These are phyloP conservation scores for Tanytarsus gracilentus DNA, from an alignment of 2,888 invertebrate species.

Conservation along the genomic window DNA sequence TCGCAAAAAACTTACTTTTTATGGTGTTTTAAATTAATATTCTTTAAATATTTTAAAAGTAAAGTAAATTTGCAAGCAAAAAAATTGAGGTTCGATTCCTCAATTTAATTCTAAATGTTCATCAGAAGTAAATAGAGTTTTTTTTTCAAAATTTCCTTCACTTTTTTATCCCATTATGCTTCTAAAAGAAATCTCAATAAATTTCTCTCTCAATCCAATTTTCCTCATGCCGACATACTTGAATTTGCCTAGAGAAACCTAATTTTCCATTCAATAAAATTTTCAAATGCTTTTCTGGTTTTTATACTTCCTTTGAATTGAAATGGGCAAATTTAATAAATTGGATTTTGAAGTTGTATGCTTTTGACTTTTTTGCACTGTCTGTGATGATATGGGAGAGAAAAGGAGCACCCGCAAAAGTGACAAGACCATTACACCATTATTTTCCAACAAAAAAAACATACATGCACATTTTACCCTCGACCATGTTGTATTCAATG, in stretches of 20 bases:
- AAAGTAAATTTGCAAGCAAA: no score
- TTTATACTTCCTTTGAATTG: neutral
- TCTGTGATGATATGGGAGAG: neutral
- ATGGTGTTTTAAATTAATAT: no score
- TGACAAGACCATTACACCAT: slow-evolving; percentile 28
- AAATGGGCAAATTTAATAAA: neutral
- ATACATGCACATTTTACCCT: neutral
- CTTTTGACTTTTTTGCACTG: neutral
- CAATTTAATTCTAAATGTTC: no score
- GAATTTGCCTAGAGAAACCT: slow-evolving; percentile 9
- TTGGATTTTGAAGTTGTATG: slow-evolving; percentile 2
- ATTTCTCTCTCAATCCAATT: slow-evolving; percentile 21
- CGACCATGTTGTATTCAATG: neutral
- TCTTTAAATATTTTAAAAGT: no score
- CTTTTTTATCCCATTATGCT: no score
- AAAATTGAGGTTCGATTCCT: no score
- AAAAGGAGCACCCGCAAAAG: slow-evolving; percentile 1
- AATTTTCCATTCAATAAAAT: slow-evolving; percentile 29
- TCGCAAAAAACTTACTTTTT: no score
- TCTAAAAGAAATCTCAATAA: slow-evolving; percentile 11
- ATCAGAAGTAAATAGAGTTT: no score
- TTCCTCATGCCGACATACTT: neutral
- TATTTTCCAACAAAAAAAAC: slow-evolving; percentile 2
- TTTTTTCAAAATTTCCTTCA: no score
- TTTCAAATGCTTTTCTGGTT: slow-evolving; percentile 7